Conservation (phyloP, 2,888 invertebrate genomes). For the Cephus rjabovi region DNA sequence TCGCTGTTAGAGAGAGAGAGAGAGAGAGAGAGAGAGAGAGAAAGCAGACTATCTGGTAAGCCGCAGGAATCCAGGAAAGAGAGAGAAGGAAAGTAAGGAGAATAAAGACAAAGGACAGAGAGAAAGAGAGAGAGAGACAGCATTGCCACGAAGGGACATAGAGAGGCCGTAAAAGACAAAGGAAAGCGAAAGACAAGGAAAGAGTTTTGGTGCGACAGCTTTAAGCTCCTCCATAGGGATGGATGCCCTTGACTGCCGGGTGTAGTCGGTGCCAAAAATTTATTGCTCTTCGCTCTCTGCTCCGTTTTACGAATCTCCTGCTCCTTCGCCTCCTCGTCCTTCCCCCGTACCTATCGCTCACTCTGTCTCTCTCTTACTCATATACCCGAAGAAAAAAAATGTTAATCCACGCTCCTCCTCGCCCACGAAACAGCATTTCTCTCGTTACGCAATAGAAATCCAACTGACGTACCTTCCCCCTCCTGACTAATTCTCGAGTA, state of each 20-base stretch:
- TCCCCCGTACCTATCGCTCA: constrained; percentile 1
- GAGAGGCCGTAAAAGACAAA: neutral
- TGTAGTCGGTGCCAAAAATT: neutral
- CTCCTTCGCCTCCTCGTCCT: constrained; percentile 13
- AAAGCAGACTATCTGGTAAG: neutral
- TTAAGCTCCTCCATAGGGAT: neutral
- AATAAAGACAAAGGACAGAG: neutral
- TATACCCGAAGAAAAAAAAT: too few species aligned
- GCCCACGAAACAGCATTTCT: neutral
- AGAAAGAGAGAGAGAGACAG: neutral
- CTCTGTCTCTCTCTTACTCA: constrained; percentile 20
- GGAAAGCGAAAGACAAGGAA: too few species aligned
- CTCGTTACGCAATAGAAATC: too few species aligned
- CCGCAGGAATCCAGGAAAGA: neutral
- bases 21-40: neutral
- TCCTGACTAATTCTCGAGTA: too few species aligned
- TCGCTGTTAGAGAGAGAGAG: neutral
- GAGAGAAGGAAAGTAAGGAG: neutral
- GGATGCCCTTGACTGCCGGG: neutral
- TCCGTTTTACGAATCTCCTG: constrained; percentile 14
- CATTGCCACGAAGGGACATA: neutral
- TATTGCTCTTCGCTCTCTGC: constrained; percentile 11
- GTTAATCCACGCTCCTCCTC: neutral
- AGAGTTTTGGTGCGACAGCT: neutral
- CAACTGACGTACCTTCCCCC: too few species aligned